These are phyloP conservation scores for Montipora efflorescens DNA, from an alignment of 64 coral and sea anemone species.

Conservation along the genomic window DNA sequence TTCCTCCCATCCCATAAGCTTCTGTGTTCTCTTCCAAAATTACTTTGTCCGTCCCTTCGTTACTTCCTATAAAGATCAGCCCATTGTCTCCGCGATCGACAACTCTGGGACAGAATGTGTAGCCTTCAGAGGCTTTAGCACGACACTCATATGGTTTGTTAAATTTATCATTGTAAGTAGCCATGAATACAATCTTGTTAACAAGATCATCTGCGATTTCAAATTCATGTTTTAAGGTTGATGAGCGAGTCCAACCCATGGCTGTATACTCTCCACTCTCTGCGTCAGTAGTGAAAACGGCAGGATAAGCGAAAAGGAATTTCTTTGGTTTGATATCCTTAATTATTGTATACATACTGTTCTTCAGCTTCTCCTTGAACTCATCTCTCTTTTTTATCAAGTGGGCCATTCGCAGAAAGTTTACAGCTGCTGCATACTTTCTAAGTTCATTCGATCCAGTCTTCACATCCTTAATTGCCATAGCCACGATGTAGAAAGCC, in stretches of 20 bases:
- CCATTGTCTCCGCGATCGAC: background rate
- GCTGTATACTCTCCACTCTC: background rate
- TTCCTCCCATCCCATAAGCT: slow-evolving; percentile 51
- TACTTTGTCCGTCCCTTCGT: slow-evolving; percentile 13
- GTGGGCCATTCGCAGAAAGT: background rate
- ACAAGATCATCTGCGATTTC: background rate
- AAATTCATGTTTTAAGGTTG: background rate
- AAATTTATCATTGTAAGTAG: slow-evolving; percentile 30
- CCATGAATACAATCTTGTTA: slow-evolving; percentile 23
- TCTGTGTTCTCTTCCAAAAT: slow-evolving; percentile 26
- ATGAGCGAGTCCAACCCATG: background rate
- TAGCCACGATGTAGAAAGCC: slow-evolving; percentile 4
- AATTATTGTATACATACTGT: background rate
- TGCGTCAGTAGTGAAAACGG: background rate
- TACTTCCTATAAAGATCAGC: slow-evolving; percentile 34
- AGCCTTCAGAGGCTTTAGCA: background rate
- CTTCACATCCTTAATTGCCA: background rate
- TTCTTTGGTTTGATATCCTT: slow-evolving; percentile 41
- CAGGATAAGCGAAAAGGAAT: slow-evolving; percentile 29
- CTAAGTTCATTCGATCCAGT: background rate
- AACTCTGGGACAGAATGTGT: slow-evolving; percentile 2
- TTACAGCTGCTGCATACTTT: background rate
- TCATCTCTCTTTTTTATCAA: background rate
- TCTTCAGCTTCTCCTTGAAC: slow-evolving; percentile 10
- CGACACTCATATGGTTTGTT: background rate